Conservation (phyloP, 2,888 invertebrate species). For the Macrophya annulata region DNA sequence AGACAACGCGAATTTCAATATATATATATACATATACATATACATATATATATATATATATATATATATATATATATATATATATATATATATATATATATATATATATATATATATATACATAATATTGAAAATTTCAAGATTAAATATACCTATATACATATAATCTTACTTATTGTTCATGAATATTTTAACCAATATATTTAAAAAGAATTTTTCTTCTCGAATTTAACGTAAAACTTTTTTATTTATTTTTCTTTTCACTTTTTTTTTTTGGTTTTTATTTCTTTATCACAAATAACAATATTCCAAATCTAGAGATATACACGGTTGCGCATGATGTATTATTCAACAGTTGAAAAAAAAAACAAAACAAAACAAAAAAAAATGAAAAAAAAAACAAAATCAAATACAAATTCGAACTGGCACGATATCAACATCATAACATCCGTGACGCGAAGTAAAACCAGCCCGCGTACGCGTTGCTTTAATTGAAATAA, state of each 20-base stretch:
- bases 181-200: background rate
- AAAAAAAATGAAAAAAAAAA: background rate
- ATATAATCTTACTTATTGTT: background rate
- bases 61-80: background rate
- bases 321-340: background rate
- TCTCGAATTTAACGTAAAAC: background rate
- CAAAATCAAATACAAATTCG: background rate
- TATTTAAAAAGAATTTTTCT: background rate
- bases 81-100: background rate
- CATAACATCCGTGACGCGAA: background rate
- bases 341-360: background rate
- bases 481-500: slow-evolving; percentile 36
- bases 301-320: background rate
- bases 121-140: background rate
- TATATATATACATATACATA: too few relatives aligned
- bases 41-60: too few relatives aligned
- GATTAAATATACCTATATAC: background rate
- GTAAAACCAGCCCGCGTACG: slow-evolving; percentile 11
- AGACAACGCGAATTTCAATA: background rate
- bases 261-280: too few relatives aligned
- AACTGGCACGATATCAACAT: background rate
- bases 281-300: background rate
- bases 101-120: background rate
- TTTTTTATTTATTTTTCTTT: too few relatives aligned
- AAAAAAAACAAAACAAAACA: background rate